A percentile compares a stretch with the other conserved stretches of the same genome.
Evolutionary conservation across 2,113 vertebrate genomes (phyloP).

Genomic region (Perca schrenkii): DNA sequence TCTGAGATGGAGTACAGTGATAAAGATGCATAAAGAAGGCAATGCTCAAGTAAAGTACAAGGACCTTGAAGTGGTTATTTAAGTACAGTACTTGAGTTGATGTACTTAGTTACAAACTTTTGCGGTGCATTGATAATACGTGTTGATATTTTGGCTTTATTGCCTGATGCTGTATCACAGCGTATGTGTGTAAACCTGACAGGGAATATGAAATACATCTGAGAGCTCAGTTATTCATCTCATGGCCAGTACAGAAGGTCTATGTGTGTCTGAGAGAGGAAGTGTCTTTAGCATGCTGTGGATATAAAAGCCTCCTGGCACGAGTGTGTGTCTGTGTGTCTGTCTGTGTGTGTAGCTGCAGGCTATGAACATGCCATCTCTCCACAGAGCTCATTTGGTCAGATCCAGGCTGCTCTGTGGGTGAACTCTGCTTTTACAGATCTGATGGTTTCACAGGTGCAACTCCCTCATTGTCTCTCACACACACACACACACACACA

Average conservation of each 20-base stretch:
- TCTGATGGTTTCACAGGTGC: background rate
- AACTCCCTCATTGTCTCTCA: background rate
- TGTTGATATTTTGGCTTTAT: background rate
- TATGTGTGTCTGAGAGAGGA: background rate
- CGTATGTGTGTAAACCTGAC: background rate
- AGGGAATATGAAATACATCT: background rate
- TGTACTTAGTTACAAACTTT: no score
- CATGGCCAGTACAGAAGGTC: background rate
- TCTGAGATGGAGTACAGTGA: no score
- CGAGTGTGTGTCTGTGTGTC: conserved; percentile 4
- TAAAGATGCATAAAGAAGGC: no score
- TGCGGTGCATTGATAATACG: no score
- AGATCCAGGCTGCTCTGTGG: conserved; percentile 2
- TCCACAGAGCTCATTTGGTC: conserved; percentile 50
- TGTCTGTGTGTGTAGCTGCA: conserved; percentile 34
- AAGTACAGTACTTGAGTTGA: no score
- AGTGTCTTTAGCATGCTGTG: conserved; percentile 18
- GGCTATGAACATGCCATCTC: conserved; percentile 23
- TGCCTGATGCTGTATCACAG: background rate
- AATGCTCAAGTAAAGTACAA: no score
- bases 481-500: background rate
- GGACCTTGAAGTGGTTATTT: no score
- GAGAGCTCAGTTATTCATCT: background rate
- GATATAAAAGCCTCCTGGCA: background rate
- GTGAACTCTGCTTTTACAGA: conserved; percentile 5